phyloP scores from a whole-genome alignment of 2,888 invertebrate genomes.

The Acanthosepion lycidas region DNA sequence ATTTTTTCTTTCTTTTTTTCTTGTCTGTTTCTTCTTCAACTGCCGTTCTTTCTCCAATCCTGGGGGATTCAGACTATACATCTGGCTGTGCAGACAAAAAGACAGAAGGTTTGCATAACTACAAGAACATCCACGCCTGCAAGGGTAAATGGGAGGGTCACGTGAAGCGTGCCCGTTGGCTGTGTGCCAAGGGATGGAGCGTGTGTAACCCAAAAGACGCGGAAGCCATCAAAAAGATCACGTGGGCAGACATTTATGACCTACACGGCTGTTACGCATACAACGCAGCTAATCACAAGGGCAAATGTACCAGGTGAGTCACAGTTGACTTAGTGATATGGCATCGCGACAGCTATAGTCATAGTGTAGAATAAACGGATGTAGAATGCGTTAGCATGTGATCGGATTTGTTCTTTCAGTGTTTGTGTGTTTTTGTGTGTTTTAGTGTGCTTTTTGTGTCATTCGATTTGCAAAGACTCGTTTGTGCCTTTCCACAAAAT shows the following conservation, averaged over 20 bases:
- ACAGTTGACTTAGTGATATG: background rate
- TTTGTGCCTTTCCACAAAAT: no score
- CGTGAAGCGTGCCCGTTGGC: constrained; percentile 65
- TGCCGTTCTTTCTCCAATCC: background rate
- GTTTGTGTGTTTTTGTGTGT: background rate
- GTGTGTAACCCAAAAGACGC: constrained; percentile 70
- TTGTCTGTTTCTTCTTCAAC: background rate
- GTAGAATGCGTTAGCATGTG: no score
- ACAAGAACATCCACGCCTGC: constrained; percentile 70
- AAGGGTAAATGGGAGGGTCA: constrained; percentile 72
- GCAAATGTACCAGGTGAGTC: constrained; percentile 68
- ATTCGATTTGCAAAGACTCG: no score
- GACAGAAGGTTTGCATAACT: constrained; percentile 69
- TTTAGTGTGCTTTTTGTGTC: background rate
- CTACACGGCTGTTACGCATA: constrained; percentile 73
- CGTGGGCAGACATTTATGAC: constrained; percentile 69
- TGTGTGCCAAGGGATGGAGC: constrained; percentile 72
- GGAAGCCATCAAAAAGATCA: constrained; percentile 62
- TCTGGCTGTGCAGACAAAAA: constrained; percentile 71
- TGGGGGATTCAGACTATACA: constrained; percentile 61
- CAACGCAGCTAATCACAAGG: constrained; percentile 69
- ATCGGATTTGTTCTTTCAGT: background rate
- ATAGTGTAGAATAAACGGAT: no score
- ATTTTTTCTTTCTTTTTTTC: background rate
- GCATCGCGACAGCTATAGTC: no score